These are phyloP conservation scores for Linnaemya tessellans DNA, from an alignment of 2,888 invertebrate genomes.

Conservation along the genomic window DNA sequence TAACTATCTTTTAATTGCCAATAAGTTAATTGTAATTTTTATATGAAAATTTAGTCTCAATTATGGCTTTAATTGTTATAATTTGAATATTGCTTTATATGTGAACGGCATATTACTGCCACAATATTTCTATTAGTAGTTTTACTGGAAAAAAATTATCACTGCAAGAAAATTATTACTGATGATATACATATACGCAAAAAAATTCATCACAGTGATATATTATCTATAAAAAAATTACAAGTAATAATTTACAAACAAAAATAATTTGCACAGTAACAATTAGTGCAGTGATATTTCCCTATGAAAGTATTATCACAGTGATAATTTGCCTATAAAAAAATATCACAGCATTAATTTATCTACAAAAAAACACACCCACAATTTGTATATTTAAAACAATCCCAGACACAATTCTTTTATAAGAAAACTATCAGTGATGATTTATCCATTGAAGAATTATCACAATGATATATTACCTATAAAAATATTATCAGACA, in stretches of 20 bases:
- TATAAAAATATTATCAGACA: not conserved
- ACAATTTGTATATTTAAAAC: too few relatives aligned
- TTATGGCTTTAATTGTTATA: too few relatives aligned
- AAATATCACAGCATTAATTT: not conserved
- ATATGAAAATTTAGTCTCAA: too few relatives aligned
- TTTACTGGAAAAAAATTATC: too few relatives aligned
- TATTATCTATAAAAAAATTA: not conserved
- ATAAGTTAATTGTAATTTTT: too few relatives aligned
- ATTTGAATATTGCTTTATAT: too few relatives aligned
- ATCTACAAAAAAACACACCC: not conserved
- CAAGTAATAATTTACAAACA: not conserved
- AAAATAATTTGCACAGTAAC: not conserved
- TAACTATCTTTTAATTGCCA: too few relatives aligned
- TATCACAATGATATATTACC: not conserved
- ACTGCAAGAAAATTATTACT: too few relatives aligned
- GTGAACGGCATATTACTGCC: too few relatives aligned
- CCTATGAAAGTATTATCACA: not conserved
- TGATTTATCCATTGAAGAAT: not conserved
- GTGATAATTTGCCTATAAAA: not conserved
- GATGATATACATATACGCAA: not conserved
- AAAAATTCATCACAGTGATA: not conserved
- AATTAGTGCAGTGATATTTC: not conserved
- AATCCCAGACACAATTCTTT: too few relatives aligned
- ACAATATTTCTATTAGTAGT: too few relatives aligned
- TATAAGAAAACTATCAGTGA: not conserved